Base-by-base conservation (phyloP, 2,113 vertebrate genomes). In the Agapornis roseicollis region DNA sequence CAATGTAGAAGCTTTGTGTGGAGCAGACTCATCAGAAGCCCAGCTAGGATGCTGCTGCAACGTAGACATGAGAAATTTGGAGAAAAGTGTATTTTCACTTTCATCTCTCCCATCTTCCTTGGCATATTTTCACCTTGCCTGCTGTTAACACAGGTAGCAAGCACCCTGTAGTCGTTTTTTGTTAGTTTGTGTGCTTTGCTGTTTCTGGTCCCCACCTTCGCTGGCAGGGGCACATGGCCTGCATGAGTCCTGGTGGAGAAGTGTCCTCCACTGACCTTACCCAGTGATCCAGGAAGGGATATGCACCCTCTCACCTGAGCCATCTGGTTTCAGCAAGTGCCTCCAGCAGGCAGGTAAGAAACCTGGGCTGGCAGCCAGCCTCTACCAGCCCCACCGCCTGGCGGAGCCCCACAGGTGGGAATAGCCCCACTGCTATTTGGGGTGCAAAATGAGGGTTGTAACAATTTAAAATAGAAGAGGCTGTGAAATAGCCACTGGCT, bases 21-120 rank as follows among this genome's bases (percentile, higher is more conserved):
- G 8, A 72, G 61, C 46, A 86, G 60, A 72, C 17, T 39, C 63
- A 33, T 37, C n/a, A 55, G 24, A 5, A 79, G 71, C 44, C 29
- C 66, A 85, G 17, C 33, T 77, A n/a, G 27, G 35, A 39, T 29
- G 31, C 33, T 0, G 1, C 33, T 66, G 33, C 37, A 79, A 41
- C 0, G 0, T 3, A 61, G 23, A 76, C 4, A 0, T 25, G 29
- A 87, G 33, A 80, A 46, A 76, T 71, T 1, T 42, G 19, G 25
- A 9, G 11, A 4, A 29, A 82, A 85, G n/a, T 56, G 10, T 46
- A 23, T 56, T 82, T 91, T 84, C 58, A 13, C 23, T 88, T 95
- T 86, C 37, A 33, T 78, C 52, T 92, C 27, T 93, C 31, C 29
- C 20, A 16, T 80, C 63, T 84, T 92, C 35, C 46, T 41, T 13